Evolutionary conservation across 2,888 invertebrate species (phyloP), one percentile per base, ranked within the genome.

Genomic region (Parascotia fuliginaria): DNA sequence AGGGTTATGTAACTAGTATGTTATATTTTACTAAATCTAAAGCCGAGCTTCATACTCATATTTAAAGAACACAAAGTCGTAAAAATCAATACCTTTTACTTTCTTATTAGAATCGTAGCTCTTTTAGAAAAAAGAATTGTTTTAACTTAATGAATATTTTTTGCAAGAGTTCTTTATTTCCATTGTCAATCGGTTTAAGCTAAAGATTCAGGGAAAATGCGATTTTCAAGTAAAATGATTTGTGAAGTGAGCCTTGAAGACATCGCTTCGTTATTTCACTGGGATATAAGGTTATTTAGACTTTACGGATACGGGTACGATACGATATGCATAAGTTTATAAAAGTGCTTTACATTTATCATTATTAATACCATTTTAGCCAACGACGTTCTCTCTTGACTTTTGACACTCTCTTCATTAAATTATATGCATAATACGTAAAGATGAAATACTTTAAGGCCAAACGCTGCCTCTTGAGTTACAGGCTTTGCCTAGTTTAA

Each of bases 151-250:
- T 48, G 33, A 44, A 48, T 11, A 33, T 33, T 41, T 43, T 41
- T 43, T 19, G 13, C n/a, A 13, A 33, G 5, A 33, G 9, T 34
- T 22, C 37, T 44, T 47, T 37, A 44, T 44, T 41, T 43, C 37
- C 19, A 33, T 27, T 39, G 28, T 50, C 39, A 47, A 53, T 48
- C 42, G 37, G 12, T 6, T 37, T 22, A 29, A 41, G 44, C 22
- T 51, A 49, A 60, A 38, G 44, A 42, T 11, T 43, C 28, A 36
- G 2, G 27, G n/a, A 44, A 55, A 52, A 62, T 53, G 27, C 42
- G 48, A 65, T 65, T 49, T 61, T 55, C 46, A 36, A 49, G 34
- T 49, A 34, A 53, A 50, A 51, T 50, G 45, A 53, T 50, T 47
- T 50, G 56, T 56, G 42, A 36, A 61, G 41, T 41, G 62, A 56